Percentiles rank a stretch among this genome's conserved stretches.
Conservation (phyloP, 2,797 vertebrate genomes). For the Xenops minutus region DNA sequence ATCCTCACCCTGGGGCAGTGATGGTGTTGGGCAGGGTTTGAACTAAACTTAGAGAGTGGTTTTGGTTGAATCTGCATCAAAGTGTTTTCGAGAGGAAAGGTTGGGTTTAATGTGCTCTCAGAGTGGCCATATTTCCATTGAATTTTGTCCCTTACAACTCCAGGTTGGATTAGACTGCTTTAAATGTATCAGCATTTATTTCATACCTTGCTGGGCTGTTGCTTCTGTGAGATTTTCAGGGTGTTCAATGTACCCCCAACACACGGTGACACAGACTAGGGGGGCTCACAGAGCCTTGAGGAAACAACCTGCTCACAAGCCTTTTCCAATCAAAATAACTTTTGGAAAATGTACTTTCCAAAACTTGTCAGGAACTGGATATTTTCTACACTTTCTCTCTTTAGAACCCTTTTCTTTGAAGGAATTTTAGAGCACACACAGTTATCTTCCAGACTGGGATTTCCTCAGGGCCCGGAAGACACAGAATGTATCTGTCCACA, state of each 20-base stretch:
- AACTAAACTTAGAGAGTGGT: fast-evolving
- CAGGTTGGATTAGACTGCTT: background rate
- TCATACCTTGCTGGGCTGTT: background rate
- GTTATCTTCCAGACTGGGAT: background rate
- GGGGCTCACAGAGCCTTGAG: background rate
- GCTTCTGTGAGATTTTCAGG: fast-evolving
- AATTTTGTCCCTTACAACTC: fast-evolving
- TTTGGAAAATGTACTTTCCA: background rate
- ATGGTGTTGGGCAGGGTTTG: background rate
- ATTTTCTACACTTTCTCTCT: background rate
- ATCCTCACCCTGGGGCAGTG: fast-evolving
- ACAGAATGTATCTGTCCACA: fast-evolving
- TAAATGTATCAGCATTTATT: fast-evolving
- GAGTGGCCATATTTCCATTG: background rate
- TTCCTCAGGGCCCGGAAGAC: background rate
- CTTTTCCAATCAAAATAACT: background rate
- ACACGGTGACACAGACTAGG: fast-evolving
- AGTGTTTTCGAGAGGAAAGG: background rate
- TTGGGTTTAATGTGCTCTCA: background rate
- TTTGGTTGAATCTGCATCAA: background rate
- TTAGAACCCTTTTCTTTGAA: background rate
- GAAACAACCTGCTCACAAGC: background rate
- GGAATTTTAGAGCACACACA: background rate
- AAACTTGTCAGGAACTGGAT: background rate
- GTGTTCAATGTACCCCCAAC: background rate